These are phyloP conservation scores for Drosophila pachea DNA, from an alignment of 1,140 invertebrate species.

Conservation along the genomic window DNA sequence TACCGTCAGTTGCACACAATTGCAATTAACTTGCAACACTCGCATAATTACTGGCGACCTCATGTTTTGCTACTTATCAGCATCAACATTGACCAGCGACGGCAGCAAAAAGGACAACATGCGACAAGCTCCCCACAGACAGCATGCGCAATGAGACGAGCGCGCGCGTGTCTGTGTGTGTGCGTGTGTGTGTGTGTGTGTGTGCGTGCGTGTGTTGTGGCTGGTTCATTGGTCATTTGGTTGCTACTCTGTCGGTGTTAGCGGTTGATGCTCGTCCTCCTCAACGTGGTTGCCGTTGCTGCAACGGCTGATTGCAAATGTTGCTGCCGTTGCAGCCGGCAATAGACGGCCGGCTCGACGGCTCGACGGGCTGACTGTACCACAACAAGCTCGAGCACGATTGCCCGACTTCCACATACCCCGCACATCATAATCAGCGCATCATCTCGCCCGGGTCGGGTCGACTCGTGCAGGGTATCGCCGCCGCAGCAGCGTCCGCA, in stretches of 20 bases:
- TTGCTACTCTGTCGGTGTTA: constrained; percentile 70
- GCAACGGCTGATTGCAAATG: constrained; percentile 60
- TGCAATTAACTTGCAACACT: constrained; percentile 79
- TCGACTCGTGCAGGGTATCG: too few species aligned
- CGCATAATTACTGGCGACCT: constrained; percentile 77
- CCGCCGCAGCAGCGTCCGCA: constrained; percentile 2
- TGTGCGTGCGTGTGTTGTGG: constrained; percentile 45
- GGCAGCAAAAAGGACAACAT: constrained; percentile 15
- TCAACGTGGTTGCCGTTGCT: constrained; percentile 40
- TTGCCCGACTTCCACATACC: not conserved
- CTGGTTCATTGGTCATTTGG: constrained; percentile 72
- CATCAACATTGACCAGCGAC: constrained; percentile 71
- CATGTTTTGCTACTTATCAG: constrained; percentile 78
- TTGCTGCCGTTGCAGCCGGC: constrained; percentile 37
- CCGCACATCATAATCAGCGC: not conserved
- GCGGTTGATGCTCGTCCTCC: constrained; percentile 61
- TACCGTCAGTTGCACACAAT: constrained; percentile 78
- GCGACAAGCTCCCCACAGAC: constrained; percentile 26
- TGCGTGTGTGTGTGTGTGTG: not conserved
- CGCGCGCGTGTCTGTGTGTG: constrained; percentile 9
- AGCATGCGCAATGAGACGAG: constrained; percentile 31
- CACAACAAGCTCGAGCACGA: not conserved
- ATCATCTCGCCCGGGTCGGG: too few species aligned
- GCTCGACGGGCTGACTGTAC: constrained; percentile 27
- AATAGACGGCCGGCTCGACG: constrained; percentile 20